These are phyloP conservation scores for Butorides virescens DNA, from an alignment of 2,113 vertebrate species.

Conservation along the genomic window DNA sequence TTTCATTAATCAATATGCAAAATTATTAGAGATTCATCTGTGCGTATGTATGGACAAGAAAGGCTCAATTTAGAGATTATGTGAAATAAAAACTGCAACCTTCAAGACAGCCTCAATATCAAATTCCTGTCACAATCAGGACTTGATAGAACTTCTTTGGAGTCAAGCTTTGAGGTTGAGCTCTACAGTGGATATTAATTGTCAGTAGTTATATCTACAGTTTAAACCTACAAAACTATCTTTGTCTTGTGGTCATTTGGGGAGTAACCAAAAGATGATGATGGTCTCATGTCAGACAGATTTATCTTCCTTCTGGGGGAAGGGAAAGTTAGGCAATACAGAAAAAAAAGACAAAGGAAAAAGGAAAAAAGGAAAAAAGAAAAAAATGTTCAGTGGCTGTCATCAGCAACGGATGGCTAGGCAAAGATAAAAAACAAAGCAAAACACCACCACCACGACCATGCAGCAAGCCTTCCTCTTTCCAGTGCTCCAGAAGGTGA, in stretches of 20 bases:
- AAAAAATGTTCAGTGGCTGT: background rate
- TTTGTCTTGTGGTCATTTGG: background rate
- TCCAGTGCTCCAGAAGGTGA: background rate
- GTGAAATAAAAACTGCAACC: background rate
- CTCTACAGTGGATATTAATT: background rate
- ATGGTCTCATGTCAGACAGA: background rate
- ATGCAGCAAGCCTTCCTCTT: background rate
- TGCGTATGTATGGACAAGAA: background rate
- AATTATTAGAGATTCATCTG: background rate
- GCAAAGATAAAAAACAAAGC: background rate
- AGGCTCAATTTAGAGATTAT: background rate
- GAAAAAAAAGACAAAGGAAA: background rate
- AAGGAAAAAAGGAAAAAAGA: accelerated
- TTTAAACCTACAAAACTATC: background rate
- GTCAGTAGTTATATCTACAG: background rate
- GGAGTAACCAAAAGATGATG: background rate
- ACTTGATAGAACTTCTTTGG: background rate
- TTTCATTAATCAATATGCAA: background rate
- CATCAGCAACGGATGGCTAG: background rate
- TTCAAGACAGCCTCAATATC: background rate
- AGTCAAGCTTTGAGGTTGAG: background rate
- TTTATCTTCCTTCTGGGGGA: background rate
- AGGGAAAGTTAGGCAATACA: background rate
- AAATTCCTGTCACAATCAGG: background rate
- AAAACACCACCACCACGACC: background rate